phyloP scores from a whole-genome alignment of 2,113 vertebrate species.

The Labeo rohita region DNA sequence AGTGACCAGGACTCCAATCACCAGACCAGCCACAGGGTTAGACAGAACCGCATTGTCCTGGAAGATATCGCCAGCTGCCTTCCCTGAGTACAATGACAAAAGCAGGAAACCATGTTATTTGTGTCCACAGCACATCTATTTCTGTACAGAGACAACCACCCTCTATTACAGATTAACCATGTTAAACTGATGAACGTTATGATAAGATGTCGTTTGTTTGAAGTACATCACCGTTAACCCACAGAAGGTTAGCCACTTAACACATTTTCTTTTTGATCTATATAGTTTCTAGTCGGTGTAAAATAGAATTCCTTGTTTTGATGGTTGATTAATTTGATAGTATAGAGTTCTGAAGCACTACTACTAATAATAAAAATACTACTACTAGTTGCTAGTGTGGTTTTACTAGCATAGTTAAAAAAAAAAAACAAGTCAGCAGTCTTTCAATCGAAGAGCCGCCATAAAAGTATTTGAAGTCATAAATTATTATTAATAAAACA shows the following conservation, averaged over 20 bases:
- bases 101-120: not conserved
- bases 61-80: conserved; percentile 94
- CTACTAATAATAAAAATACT: no score
- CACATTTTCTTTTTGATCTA: not conserved
- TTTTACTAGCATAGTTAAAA: no score
- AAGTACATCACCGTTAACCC: not conserved
- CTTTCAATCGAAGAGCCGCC: no score
- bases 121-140: not conserved
- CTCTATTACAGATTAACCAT: not conserved
- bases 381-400: no score
- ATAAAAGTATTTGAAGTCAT: no score
- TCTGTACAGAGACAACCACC: conserved; percentile 15
- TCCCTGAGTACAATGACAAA: conserved; percentile 76
- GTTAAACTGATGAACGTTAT: not conserved
- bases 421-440: no score
- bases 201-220: not conserved
- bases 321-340: no score
- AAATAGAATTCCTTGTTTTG: no score
- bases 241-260: not conserved
- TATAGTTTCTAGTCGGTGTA: no score
- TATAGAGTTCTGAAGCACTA: no score
- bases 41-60: conserved; percentile 86
- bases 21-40: conserved; percentile 91
- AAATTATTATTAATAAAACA: no score
- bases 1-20: conserved; percentile 94